Conservation (phyloP, 2,888 invertebrate genomes). For the Protodeltote pygarga region DNA sequence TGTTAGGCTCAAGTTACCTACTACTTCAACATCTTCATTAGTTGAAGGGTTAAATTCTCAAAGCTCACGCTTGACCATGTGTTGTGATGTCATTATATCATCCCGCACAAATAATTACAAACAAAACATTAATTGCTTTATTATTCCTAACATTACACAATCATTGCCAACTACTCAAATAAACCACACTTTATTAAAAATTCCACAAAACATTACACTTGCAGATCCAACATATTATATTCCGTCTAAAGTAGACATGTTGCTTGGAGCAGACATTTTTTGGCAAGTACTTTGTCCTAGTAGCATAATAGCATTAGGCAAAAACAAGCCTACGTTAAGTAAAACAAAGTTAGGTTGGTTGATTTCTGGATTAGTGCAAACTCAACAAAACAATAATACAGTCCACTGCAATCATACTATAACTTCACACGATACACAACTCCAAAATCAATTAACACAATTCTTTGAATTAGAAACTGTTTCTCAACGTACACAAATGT, state of each 20-base stretch:
- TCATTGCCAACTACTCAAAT: slow-evolving; percentile 2
- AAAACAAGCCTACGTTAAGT: slow-evolving; percentile 3
- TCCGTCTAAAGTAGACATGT: slow-evolving; percentile 3
- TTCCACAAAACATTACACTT: slow-evolving; percentile 3
- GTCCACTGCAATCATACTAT: slow-evolving; percentile 3
- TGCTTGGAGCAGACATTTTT: slow-evolving; percentile 10
- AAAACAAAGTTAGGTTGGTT: slow-evolving; percentile 7
- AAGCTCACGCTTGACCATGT: too few species aligned
- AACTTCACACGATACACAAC: slow-evolving; percentile 1
- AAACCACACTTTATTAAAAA: not conserved
- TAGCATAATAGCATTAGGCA: slow-evolving; percentile 3
- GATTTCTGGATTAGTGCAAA: not conserved
- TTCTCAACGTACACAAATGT: not conserved
- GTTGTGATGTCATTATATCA: slow-evolving; percentile 8
- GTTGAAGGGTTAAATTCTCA: too few species aligned
- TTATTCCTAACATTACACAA: slow-evolving; percentile 5
- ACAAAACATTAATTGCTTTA: not conserved
- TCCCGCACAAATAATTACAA: not conserved
- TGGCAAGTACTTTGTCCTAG: slow-evolving; percentile 1
- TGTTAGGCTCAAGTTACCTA: too few species aligned
- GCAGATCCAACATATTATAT: slow-evolving; percentile 6
- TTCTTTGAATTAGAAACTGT: slow-evolving; percentile 5
- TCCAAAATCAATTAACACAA: slow-evolving; percentile 1
- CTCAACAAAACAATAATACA: not conserved
- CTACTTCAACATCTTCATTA: too few species aligned